Base-by-base conservation (phyloP, 1,140 invertebrate species). In the Bicyclus anynana region DNA sequence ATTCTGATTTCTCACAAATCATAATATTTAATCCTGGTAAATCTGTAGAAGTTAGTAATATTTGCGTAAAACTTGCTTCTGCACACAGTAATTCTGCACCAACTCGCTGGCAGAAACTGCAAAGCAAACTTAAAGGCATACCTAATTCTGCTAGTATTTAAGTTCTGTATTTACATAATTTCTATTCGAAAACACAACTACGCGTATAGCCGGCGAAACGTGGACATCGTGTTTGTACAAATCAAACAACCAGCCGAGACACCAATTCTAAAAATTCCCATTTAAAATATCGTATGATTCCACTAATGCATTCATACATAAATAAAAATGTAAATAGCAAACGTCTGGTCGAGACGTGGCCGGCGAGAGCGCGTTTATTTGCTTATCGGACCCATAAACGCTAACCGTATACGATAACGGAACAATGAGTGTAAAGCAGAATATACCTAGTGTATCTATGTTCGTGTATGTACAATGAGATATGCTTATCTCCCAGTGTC, bases 391-490 rank as follows among this genome's bases (percentile, higher is more conserved):
- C 71, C 71, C 66, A 82, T 80, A 81, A 62, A 83, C 74, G 77
- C 72, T 78, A 82, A 83, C 84, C 76, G 76, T 72, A 77, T 57
- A 65, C 68, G 79, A 87, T 84, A 87, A 84, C 74, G 72, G 76
- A 74, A 85, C 80, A 84, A 85, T 85, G 79, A 80, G 77, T 74
- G 72, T 80, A 78, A 74, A 76, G 73, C 72, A 70, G 72, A 55
- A 68, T 62, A 76, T 77, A 76, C 73, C 72, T 75, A 81, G 44
- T 47, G 44, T 47, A 47, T 47, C 73, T 71, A 80, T 75, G 79
- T 76, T 72, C 75, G 74, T 80, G 67, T 77, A 74, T 74, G 66
- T 79, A 76, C 69, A 77, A 65, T 74, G 65, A 78, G 79, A 87
- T 82, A 83, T 62, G 72, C 74, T 85, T 85, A 85, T 85, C 80